Conservation (phyloP, 1,140 invertebrate species). For the Neotoxoptera formosana region DNA sequence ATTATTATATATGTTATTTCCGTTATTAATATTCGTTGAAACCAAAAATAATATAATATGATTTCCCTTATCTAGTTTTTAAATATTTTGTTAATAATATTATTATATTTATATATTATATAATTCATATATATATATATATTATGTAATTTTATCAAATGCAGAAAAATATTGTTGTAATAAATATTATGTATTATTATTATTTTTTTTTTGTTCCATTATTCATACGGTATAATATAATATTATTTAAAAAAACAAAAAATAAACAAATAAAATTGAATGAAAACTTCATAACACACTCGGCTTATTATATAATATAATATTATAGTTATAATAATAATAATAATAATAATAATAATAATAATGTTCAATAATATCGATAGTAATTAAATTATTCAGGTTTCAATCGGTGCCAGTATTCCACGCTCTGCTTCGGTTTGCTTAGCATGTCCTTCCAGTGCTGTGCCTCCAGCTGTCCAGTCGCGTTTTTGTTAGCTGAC, state of each 20-base stretch:
- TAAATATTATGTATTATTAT: slow-evolving; percentile 30
- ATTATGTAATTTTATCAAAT: slow-evolving; percentile 31
- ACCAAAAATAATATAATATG: slow-evolving; percentile 14
- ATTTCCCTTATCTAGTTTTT: slow-evolving; percentile 44
- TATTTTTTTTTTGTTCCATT: slow-evolving; percentile 45
- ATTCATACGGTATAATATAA: background rate
- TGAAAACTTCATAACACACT: background rate
- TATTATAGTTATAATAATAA: background rate
- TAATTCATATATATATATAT: slow-evolving; percentile 31
- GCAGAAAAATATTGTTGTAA: slow-evolving; percentile 33
- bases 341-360: slow-evolving; percentile 4
- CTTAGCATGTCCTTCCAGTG: slow-evolving; percentile 97
- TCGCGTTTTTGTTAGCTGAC: slow-evolving; percentile 85
- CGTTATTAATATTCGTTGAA: background rate
- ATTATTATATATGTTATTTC: slow-evolving; percentile 1
- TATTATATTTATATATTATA: slow-evolving; percentile 23
- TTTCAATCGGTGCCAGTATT: slow-evolving; percentile 90
- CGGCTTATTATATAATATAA: background rate
- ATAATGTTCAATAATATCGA: slow-evolving; percentile 15
- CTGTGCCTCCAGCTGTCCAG: slow-evolving; percentile 89
- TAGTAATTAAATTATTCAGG: slow-evolving; percentile 70
- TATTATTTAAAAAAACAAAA: background rate
- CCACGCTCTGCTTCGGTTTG: slow-evolving; percentile 90
- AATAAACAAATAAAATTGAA: background rate
- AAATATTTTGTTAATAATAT: slow-evolving; percentile 36